Base-by-base conservation (phyloP, 2,797 vertebrate genomes). In the Poecile montanus region DNA sequence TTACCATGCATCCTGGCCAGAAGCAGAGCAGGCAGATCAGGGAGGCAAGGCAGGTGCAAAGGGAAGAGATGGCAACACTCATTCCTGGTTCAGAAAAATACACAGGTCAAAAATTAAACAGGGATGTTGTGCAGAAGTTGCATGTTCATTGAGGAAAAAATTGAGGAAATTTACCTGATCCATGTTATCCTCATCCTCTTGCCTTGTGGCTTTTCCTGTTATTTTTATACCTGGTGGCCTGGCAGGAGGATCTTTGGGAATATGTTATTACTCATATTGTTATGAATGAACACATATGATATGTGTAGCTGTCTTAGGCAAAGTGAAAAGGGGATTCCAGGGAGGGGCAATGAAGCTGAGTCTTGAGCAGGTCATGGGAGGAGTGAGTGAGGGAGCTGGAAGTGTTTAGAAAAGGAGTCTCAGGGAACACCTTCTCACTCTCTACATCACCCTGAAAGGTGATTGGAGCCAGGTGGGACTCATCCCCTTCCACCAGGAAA, bases 291-390 rank as follows among this genome's bases (percentile, higher is more conserved):
- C n/a, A n/a, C n/a, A n/a, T 29, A 42, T 47, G 42, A 67, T 78
- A 68, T 15, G 1, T 14, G 4, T 13, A 40, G 15, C 20, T 68
- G 12, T 32, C 16, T 78, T 8, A 38, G 18, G 21, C 18, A 71
- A 74, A 75, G 30, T 10, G 16, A 56, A 40, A 68, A 50, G 10
- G 6, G 4, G 18, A 44, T 50, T 62, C 22, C 27, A n/a, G 44
- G 11, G 50, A 36, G 32, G 6, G 7, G 23, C 32, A 62, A 21
- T 0, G 0, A 5, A 62, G 4, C 4, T 75, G 32, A 13, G 6
- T 9, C 23, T 21, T 21, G 44, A 50, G 19, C 29, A 10, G 62
- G 2, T 29, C 22, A 13, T 8, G 10, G 7, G 11, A n/a, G 10
- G 42, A 62, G 16, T 17, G 16, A 18, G 36, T 44, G 42, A 44